Base-by-base conservation (phyloP, 2,113 vertebrate genomes). In the Ophthalmotilapia sp. region DNA sequence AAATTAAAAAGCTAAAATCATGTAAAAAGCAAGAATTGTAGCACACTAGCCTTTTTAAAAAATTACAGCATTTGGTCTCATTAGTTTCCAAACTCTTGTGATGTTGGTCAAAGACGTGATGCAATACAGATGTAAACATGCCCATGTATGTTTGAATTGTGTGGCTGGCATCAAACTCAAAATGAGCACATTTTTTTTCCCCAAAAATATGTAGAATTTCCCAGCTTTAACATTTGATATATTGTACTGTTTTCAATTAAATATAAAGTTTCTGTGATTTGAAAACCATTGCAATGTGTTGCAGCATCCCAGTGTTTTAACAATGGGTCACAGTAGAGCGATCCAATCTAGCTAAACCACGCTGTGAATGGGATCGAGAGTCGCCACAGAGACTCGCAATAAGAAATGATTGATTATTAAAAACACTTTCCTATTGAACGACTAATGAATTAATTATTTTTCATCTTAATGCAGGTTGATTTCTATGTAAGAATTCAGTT, bases 351-450 rank as follows among this genome's bases (percentile, higher is more conserved):
- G 23, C 42, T 19, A 47, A 77, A n/a, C 26, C 70, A 49, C 3
- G 1, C 70, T 77, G 4, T 49, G 26, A 49, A 31, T 29, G 42
- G 23, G 23, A 19, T 31, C 9, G 17, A 49, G 73, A 17, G 26
- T 19, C 15, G 9, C 70, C 42, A 9, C 15, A 19, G 17, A 31
- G 42, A 2, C 15, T n/a, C 73, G 0, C 2, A 51, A 8, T 51
- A 49, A 77, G 42, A 77, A 31, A 31, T n/a, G 0, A 51, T 5
- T 31, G 23, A 51, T 33, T 13, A 51, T 13, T 31, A n/a, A 31
- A 51, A 31, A 13, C 2, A 31, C 0, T 2, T 77, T 77, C 2
- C 73, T 31, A 13, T 31, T 7, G 0, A 49, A 5, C 1, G 6
- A 77, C 15, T 6, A 49, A 5, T 77, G 0, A 47, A 29, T 49